phyloP scores from a whole-genome alignment of 2,113 vertebrate species.

The Dolichotis patagonum region DNA sequence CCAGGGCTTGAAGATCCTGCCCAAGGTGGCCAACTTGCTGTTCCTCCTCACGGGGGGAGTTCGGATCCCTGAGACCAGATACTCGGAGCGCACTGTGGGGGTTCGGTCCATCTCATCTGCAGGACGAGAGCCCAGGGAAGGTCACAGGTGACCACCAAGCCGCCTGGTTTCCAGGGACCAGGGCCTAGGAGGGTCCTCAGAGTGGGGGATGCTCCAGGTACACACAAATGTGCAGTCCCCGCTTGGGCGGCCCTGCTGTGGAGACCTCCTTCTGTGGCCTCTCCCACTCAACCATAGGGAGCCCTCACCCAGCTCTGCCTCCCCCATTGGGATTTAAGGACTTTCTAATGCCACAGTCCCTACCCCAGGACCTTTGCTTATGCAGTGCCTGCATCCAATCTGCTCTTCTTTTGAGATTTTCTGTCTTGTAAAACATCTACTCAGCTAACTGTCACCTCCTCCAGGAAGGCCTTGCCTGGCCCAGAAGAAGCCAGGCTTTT shows the following conservation, averaged over 20 bases:
- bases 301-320: background rate
- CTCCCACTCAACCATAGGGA: rapidly evolving
- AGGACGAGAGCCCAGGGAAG: slow-evolving; percentile 34
- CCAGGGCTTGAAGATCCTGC: slow-evolving; percentile 99
- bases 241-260: background rate
- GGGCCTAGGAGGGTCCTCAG: background rate
- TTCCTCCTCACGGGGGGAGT: slow-evolving; percentile 95
- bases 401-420: no score
- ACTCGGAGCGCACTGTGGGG: slow-evolving; percentile 91
- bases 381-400: rapidly evolving
- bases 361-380: background rate
- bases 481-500: background rate
- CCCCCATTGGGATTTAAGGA: rapidly evolving
- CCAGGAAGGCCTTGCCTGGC: background rate
- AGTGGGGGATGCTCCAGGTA: rapidly evolving
- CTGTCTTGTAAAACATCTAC: background rate
- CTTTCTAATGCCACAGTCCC: background rate
- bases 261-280: background rate
- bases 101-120: slow-evolving; percentile 96
- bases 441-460: background rate
- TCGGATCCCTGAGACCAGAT: slow-evolving; percentile 93
- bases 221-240: rapidly evolving
- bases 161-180: rapidly evolving
- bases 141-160: background rate
- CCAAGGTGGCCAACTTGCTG: slow-evolving; percentile 96